Conservation (phyloP, 2,113 vertebrate species). For the Pristiophorus japonicus region DNA sequence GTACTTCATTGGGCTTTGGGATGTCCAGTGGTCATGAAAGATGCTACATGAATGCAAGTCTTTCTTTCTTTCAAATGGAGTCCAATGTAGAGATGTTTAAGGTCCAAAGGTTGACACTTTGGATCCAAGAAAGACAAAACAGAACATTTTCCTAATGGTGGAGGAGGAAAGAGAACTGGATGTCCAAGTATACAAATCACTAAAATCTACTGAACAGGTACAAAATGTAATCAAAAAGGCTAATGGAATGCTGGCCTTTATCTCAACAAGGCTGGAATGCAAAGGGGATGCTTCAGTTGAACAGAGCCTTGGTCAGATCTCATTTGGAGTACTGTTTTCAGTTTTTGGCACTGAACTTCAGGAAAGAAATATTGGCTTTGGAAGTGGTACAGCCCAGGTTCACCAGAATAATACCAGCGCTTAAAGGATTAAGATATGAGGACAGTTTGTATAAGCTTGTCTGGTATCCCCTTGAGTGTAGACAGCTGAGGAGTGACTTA, state of each 20-base stretch:
- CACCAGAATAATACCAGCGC: neutral
- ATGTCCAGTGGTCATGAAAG: too few species aligned
- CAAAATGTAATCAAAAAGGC: neutral
- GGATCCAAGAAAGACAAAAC: neutral
- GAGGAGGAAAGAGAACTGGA: neutral
- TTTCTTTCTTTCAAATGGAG: too few species aligned
- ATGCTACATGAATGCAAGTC: too few species aligned
- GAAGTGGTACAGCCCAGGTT: neutral
- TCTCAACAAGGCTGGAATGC: neutral
- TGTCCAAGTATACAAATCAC: neutral
- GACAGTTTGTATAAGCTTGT: neutral
- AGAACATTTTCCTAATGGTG: neutral
- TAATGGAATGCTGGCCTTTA: neutral
- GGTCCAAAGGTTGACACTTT: too few species aligned
- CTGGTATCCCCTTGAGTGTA: neutral
- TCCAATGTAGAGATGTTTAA: neutral
- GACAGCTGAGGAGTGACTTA: neutral
- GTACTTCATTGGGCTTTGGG: too few species aligned
- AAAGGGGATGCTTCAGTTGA: neutral
- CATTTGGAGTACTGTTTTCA: neutral
- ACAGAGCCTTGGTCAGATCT: neutral
- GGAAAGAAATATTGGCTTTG: neutral
- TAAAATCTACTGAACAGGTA: neutral
- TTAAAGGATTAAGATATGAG: neutral
- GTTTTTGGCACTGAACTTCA: neutral